A percentile compares a stretch with the other conserved stretches of the same genome.
phyloP scores from a whole-genome alignment of 1,140 invertebrate species.

The Diachasma alloeum region DNA sequence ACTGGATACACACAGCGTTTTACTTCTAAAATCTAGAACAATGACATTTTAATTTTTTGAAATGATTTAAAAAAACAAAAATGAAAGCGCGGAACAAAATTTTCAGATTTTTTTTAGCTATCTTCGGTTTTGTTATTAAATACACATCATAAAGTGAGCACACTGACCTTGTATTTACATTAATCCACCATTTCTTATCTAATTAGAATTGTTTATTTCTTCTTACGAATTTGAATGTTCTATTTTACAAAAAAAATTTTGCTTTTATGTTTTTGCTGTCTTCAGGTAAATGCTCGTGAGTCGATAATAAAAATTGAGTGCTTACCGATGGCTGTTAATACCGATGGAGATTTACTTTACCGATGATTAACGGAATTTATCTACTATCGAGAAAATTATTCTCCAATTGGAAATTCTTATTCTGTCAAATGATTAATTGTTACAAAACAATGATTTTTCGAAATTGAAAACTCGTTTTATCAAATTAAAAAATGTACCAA shows the following conservation, averaged over 20 bases:
- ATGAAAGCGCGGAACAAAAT: neutral
- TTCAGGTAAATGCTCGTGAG: neutral
- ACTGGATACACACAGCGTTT: neutral
- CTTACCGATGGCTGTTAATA: neutral
- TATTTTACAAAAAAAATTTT: neutral
- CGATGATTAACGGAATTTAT: neutral
- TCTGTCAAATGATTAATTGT: neutral
- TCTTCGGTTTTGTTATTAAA: neutral
- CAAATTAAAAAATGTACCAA: constrained; percentile 4
- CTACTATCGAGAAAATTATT: neutral
- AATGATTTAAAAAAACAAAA: neutral
- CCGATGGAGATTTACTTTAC: neutral
- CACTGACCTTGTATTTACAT: neutral
- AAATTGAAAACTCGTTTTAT: neutral
- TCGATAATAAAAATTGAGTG: neutral
- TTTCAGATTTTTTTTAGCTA: neutral
- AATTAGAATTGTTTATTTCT: neutral
- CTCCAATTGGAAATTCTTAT: neutral
- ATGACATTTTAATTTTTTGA: neutral
- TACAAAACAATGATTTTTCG: neutral
- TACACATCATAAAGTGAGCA: neutral
- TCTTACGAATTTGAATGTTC: neutral
- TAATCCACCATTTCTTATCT: neutral
- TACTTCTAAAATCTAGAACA: neutral
- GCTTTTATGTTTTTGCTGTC: neutral